These are phyloP conservation scores for Lucilia sericata DNA, from an alignment of 1,140 invertebrate species.

Conservation along the genomic window DNA sequence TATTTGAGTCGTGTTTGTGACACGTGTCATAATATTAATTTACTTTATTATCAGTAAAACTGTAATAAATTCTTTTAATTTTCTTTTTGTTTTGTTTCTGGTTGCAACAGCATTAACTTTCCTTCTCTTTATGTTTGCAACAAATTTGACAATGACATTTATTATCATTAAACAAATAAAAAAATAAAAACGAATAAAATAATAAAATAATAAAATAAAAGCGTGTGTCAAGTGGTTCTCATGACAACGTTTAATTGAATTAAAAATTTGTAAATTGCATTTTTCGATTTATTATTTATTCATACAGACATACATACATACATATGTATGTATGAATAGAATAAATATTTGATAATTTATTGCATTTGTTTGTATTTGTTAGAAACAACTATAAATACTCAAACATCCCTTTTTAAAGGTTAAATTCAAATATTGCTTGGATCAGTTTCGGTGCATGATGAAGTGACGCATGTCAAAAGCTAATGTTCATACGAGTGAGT, in stretches of 20 bases:
- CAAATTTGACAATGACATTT: slow-evolving; percentile 15
- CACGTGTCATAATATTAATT: slow-evolving; percentile 33
- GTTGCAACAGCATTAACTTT: background rate
- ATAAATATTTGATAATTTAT: background rate
- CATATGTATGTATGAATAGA: background rate
- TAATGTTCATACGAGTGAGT: background rate
- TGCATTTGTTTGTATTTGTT: background rate
- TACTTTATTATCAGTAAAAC: slow-evolving; percentile 10
- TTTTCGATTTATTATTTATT: slow-evolving; percentile 7
- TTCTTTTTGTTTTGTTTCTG: background rate
- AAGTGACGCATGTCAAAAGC: background rate
- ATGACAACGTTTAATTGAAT: slow-evolving; percentile 38
- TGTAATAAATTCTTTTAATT: slow-evolving; percentile 24
- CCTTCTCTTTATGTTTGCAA: background rate
- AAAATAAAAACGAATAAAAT: background rate
- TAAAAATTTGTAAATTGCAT: slow-evolving; percentile 26
- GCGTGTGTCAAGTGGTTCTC: slow-evolving; percentile 38
- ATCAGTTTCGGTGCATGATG: background rate
- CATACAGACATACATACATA: background rate
- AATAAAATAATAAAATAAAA: slow-evolving; percentile 13
- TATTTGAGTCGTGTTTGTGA: background rate
- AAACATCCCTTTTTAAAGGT: background rate
- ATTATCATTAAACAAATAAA: background rate
- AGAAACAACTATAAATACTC: background rate
- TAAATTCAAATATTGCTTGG: background rate